Percentiles rank a stretch among this genome's conserved stretches.
phyloP scores from a whole-genome alignment of 2,113 vertebrate species.

The Actenoides lindsayi region DNA sequence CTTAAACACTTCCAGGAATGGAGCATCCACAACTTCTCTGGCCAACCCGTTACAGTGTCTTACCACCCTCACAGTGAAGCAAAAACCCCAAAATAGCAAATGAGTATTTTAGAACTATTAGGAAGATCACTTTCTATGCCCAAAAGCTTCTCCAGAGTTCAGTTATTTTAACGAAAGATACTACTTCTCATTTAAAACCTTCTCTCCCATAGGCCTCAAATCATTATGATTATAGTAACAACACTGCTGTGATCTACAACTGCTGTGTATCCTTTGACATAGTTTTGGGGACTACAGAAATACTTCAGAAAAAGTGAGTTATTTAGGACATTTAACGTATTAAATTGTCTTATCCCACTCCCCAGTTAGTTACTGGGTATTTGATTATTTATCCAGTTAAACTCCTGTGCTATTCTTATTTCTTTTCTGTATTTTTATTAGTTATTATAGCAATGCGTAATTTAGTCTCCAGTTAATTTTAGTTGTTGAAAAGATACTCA shows the following conservation, averaged over 20 bases:
- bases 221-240: background rate
- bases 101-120: background rate
- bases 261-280: background rate
- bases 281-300: background rate
- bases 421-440: background rate
- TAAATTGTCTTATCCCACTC: background rate
- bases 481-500: background rate
- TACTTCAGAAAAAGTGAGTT: background rate
- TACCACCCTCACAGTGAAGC: background rate
- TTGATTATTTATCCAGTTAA: background rate
- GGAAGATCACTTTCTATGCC: background rate
- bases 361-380: background rate
- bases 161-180: background rate
- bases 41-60: background rate
- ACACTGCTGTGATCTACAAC: background rate
- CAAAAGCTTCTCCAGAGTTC: background rate
- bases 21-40: background rate
- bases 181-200: background rate
- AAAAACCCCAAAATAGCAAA: background rate
- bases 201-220: background rate
- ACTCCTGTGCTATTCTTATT: background rate
- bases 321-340: background rate
- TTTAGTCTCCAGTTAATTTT: background rate
- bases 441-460: background rate
- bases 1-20: background rate